Evolutionary conservation across 2,888 invertebrate genomes (phyloP).

Genomic region (Nemapogon koenigi): DNA sequence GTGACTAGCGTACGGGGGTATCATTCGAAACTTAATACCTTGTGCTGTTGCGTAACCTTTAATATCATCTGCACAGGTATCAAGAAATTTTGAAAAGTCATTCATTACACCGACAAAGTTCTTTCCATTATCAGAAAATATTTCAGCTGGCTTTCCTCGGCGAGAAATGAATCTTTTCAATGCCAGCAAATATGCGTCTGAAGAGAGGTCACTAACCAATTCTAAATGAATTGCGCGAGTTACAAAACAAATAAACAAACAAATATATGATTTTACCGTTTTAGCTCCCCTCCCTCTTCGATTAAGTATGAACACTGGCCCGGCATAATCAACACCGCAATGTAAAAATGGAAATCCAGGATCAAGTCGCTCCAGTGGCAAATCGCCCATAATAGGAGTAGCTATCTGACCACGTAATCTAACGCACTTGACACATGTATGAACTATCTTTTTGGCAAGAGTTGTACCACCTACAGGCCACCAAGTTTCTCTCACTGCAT

Average conservation of each 20-base stretch:
- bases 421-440: constrained; percentile 13
- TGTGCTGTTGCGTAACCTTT: no score
- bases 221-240: constrained; percentile 19
- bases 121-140: constrained; percentile 19
- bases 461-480: constrained; percentile 17
- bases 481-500: constrained; percentile 7
- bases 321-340: constrained; percentile 20
- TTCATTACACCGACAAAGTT: constrained; percentile 3
- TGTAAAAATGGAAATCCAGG: constrained; percentile 16
- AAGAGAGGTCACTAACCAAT: constrained; percentile 16
- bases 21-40: no score
- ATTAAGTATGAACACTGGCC: constrained; percentile 18
- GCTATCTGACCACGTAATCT: constrained; percentile 12
- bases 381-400: constrained; percentile 16
- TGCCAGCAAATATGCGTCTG: constrained; percentile 16
- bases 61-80: no score
- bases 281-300: constrained; percentile 17
- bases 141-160: constrained; percentile 18
- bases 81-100: constrained; percentile 5
- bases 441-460: constrained; percentile 13
- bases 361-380: constrained; percentile 17
- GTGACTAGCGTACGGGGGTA: no score
- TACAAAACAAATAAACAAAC: constrained; percentile 10
- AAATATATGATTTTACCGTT: constrained; percentile 11
- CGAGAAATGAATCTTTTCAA: constrained; percentile 19